These are phyloP conservation scores for Scaptomyza reducta DNA, from an alignment of 2,888 invertebrate genomes.

Conservation along the genomic window DNA sequence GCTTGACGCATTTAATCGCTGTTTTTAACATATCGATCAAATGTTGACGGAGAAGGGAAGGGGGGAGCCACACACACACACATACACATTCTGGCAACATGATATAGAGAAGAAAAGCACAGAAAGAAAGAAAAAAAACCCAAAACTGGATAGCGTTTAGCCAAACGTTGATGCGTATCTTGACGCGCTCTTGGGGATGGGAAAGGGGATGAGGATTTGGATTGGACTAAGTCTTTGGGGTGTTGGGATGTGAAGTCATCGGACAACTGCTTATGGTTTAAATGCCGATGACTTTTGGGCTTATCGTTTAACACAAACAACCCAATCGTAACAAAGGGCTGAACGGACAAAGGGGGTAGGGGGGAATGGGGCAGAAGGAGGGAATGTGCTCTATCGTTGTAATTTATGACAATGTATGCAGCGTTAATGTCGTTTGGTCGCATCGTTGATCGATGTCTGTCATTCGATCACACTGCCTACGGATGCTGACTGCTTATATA, in stretches of 20 bases:
- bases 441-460: slow-evolving; percentile 76
- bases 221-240: slow-evolving; percentile 62
- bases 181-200: slow-evolving; percentile 55
- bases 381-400: slow-evolving; percentile 52
- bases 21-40: slow-evolving; percentile 77
- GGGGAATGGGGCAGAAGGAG: neutral
- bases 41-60: slow-evolving; percentile 5
- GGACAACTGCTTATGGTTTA: slow-evolving; percentile 66
- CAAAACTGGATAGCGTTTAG: slow-evolving; percentile 70
- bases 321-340: slow-evolving; percentile 41
- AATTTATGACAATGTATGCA: slow-evolving; percentile 84
- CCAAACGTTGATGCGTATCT: slow-evolving; percentile 76
- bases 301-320: slow-evolving; percentile 62
- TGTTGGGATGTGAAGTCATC: slow-evolving; percentile 40
- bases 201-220: slow-evolving; percentile 31
- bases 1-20: slow-evolving; percentile 72
- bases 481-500: slow-evolving; percentile 78
- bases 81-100: slow-evolving; percentile 26
- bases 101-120: slow-evolving; percentile 25
- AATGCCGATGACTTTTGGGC: slow-evolving; percentile 74
- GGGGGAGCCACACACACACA: slow-evolving; percentile 17
- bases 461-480: slow-evolving; percentile 52
- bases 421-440: slow-evolving; percentile 81
- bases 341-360: neutral
- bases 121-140: slow-evolving; percentile 37